A percentile compares a stretch with the other conserved stretches of the same genome.
Conservation (phyloP, 2,113 vertebrate genomes). For the Dromaius novaehollandiae region DNA sequence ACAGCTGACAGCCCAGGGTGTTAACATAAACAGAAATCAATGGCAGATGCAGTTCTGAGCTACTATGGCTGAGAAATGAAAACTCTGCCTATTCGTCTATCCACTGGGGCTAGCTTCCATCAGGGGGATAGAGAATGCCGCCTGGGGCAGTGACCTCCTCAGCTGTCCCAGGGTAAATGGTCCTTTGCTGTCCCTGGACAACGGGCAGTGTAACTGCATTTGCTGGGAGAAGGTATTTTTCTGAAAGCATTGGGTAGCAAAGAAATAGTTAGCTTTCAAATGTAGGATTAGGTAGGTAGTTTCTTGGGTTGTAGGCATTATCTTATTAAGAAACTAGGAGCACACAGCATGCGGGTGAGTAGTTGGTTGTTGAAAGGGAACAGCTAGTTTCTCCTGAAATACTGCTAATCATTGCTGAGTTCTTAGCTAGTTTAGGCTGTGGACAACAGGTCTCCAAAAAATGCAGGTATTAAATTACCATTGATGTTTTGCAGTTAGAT, state of each 20-base stretch:
- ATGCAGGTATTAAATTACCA: neutral
- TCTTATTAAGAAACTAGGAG: neutral
- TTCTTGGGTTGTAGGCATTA: neutral
- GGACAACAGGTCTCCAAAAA: neutral
- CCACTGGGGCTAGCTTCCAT: neutral
- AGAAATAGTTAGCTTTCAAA: neutral
- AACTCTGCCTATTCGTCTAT: neutral
- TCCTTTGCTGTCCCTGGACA: neutral
- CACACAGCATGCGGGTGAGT: neutral
- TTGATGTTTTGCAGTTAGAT: neutral
- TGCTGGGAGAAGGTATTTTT: neutral
- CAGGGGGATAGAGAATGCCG: neutral
- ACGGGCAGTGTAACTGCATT: neutral
- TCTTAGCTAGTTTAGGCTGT: neutral
- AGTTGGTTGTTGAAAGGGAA: neutral
- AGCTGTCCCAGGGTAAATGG: neutral
- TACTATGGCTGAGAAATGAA: neutral
- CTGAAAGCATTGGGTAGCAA: neutral
- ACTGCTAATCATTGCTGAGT: conserved; percentile 1
- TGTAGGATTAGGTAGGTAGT: neutral
- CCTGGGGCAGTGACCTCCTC: neutral
- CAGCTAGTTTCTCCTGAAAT: neutral
- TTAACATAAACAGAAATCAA: neutral
- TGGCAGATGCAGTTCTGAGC: neutral
- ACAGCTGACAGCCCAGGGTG: accelerated